phyloP scores from a whole-genome alignment of 1,140 invertebrate species.

The Eufriesea mexicana region DNA sequence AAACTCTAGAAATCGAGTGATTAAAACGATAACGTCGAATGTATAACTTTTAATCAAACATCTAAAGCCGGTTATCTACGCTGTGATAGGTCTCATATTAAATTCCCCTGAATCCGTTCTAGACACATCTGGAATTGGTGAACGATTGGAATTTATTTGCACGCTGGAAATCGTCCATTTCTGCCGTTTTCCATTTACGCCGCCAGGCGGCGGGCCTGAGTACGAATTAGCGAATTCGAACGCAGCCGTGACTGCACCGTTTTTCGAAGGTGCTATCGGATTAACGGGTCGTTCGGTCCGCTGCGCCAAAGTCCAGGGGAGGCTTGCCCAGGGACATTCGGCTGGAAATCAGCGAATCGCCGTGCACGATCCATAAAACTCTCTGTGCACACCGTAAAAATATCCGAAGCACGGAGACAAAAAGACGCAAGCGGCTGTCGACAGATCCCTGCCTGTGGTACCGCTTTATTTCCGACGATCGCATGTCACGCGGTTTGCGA shows the following conservation, averaged over 20 bases:
- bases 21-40: too few relatives aligned
- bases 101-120: background rate
- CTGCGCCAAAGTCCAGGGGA: background rate
- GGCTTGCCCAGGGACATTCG: constrained; percentile 33
- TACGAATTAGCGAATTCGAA: constrained; percentile 46
- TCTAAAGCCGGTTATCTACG: too few relatives aligned
- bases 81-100: too few relatives aligned
- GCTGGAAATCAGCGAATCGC: constrained; percentile 56
- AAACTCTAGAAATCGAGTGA: too few relatives aligned
- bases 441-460: constrained; percentile 2
- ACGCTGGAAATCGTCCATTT: background rate
- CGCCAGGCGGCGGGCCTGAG: constrained; percentile 14
- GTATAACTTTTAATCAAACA: too few relatives aligned
- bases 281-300: constrained; percentile 56
- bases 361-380: constrained; percentile 56
- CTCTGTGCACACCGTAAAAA: constrained; percentile 58
- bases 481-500: constrained; percentile 44
- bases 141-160: background rate
- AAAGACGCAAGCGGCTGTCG: background rate
- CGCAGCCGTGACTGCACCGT: constrained; percentile 17
- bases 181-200: background rate
- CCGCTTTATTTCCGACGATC: constrained; percentile 56
- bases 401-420: constrained; percentile 26
- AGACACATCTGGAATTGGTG: background rate
- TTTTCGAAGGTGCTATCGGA: constrained; percentile 52